phyloP scores from a whole-genome alignment of 2,113 vertebrate genomes.

The Lagenorhynchus albirostris region DNA sequence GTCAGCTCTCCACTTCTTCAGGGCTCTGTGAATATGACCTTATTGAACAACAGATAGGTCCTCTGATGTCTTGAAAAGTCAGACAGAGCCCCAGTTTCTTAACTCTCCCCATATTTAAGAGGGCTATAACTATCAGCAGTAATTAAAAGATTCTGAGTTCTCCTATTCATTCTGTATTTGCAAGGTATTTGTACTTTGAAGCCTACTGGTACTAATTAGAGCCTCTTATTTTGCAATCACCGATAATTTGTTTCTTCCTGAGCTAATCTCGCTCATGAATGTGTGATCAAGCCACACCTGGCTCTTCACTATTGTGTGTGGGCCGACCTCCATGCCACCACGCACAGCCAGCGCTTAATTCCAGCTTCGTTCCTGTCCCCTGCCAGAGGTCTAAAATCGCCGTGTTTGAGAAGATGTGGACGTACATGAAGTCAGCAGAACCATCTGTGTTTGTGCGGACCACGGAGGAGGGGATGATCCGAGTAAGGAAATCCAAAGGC shows the following conservation, averaged over 20 bases:
- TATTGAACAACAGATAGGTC: not conserved
- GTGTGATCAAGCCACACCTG: conserved; percentile 53
- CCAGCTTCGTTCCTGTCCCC: conserved; percentile 74
- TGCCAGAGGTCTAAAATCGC: conserved; percentile 96
- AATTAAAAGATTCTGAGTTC: conserved; percentile 60
- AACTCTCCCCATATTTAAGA: conserved; percentile 10
- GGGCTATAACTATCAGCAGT: conserved; percentile 45
- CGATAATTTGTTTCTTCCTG: conserved; percentile 73
- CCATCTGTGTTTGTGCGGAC: conserved; percentile 98
- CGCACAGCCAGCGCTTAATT: conserved; percentile 34
- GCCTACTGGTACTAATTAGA: conserved; percentile 66
- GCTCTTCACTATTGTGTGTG: conserved; percentile 54
- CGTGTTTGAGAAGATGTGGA: conserved; percentile 99
- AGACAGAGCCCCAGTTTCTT: conserved; percentile 5
- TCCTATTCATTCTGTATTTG: conserved; percentile 48
- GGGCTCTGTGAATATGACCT: not conserved
- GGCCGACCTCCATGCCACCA: conserved; percentile 21
- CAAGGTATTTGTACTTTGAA: conserved; percentile 59
- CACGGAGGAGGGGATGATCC: conserved; percentile 96
- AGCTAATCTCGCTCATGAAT: conserved; percentile 7
- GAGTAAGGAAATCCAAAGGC: conserved; percentile 98
- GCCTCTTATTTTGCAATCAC: conserved; percentile 72
- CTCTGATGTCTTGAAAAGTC: conserved; percentile 20
- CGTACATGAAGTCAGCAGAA: conserved; percentile 98
- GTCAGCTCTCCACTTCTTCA: not conserved